phyloP scores from a whole-genome alignment of 2,797 vertebrate species.

The Coregonus ussuriensis region DNA sequence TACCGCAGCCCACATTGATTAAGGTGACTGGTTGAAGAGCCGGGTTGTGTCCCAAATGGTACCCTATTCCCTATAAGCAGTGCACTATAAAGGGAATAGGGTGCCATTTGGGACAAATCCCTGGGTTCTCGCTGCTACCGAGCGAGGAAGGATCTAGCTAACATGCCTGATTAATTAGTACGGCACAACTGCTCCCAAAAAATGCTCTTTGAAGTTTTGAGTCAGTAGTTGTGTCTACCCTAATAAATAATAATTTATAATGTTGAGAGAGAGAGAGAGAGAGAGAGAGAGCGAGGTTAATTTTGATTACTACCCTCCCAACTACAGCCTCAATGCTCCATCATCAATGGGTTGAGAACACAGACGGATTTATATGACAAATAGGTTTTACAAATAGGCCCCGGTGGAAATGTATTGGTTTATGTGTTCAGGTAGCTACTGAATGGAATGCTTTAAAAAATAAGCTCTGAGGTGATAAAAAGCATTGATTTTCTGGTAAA shows the following conservation, averaged over 20 bases:
- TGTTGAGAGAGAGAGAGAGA: constrained; percentile 23
- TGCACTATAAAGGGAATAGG: background rate
- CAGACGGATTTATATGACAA: constrained; percentile 38
- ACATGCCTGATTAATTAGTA: constrained; percentile 51
- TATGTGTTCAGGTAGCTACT: constrained; percentile 19
- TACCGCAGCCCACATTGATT: constrained; percentile 37
- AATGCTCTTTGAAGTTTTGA: constrained; percentile 52
- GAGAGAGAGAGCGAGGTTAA: background rate
- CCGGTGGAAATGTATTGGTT: constrained; percentile 21
- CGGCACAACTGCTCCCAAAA: constrained; percentile 26
- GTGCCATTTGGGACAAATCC: background rate
- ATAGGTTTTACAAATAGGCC: constrained; percentile 26
- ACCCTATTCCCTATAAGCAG: background rate
- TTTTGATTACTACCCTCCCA: constrained; percentile 49
- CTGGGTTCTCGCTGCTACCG: constrained; percentile 16
- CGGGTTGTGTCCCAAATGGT: background rate
- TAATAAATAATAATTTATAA: constrained; percentile 62
- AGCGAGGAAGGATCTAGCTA: constrained; percentile 22
- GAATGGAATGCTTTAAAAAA: background rate
- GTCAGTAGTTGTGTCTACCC: constrained; percentile 54
- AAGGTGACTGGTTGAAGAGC: constrained; percentile 15
- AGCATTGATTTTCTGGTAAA: too few species aligned
- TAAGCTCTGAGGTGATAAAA: constrained; percentile 10
- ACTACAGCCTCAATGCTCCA: constrained; percentile 9
- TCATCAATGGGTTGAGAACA: constrained; percentile 28